These are phyloP conservation scores for Saccostrea echinata DNA, from an alignment of 1,140 invertebrate genomes.

Conservation along the genomic window DNA sequence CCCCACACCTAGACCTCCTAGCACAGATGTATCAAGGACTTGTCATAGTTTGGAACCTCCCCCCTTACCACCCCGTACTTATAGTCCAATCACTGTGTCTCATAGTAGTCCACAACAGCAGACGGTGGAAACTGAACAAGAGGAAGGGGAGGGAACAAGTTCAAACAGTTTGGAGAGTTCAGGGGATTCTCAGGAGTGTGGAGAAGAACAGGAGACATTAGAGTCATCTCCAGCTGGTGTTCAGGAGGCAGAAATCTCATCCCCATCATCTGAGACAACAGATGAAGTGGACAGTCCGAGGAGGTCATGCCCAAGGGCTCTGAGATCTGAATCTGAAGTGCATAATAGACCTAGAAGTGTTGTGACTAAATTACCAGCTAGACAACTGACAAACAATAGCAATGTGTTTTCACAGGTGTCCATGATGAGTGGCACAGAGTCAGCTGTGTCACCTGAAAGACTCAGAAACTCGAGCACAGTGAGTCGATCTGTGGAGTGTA, in stretches of 20 bases:
- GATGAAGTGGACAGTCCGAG: not conserved
- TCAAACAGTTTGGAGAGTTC: slow-evolving; percentile 72
- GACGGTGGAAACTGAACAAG: slow-evolving; percentile 49
- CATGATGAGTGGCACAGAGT: slow-evolving; percentile 59
- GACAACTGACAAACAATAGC: slow-evolving; percentile 31
- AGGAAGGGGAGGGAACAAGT: slow-evolving; percentile 62
- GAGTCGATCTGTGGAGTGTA: slow-evolving; percentile 53
- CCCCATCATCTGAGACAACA: not conserved
- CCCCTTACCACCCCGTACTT: slow-evolving; percentile 74
- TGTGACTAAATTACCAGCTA: not conserved
- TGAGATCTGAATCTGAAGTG: not conserved
- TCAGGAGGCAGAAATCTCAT: slow-evolving; percentile 22
- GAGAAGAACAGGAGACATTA: not conserved
- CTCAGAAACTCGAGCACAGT: slow-evolving; percentile 36
- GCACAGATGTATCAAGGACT: not conserved
- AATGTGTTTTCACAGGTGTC: slow-evolving; percentile 59
- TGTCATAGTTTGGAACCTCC: slow-evolving; percentile 63
- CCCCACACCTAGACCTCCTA: not conserved
- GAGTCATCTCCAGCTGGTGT: not conserved
- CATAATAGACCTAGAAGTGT: slow-evolving; percentile 27
- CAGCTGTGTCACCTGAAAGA: slow-evolving; percentile 47
- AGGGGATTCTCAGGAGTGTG: slow-evolving; percentile 65
- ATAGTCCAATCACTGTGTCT: slow-evolving; percentile 71
- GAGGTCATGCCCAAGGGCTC: not conserved
- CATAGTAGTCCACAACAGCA: slow-evolving; percentile 44